phyloP scores from a whole-genome alignment of 2,797 vertebrate genomes.

The Setipinna tenuifilis region DNA sequence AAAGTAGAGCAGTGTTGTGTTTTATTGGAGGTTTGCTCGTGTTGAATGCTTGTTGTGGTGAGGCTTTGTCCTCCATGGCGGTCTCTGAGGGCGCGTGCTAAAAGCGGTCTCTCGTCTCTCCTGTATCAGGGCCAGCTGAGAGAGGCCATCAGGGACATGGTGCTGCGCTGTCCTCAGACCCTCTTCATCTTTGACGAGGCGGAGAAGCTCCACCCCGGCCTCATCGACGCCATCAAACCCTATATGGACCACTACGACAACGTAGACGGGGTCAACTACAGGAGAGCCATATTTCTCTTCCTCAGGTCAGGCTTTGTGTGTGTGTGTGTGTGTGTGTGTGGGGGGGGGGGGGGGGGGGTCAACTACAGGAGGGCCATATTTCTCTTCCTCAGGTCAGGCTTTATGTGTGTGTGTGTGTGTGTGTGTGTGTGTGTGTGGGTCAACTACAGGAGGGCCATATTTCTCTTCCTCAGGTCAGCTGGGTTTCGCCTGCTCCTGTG shows the following conservation, averaged over 20 bases:
- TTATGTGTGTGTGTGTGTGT: not conserved
- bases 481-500: no score
- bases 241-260: slow-evolving; percentile 78
- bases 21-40: not conserved
- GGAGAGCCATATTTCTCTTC: slow-evolving; percentile 88
- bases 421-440: slow-evolving; percentile 46
- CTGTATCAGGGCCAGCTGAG: slow-evolving; percentile 80
- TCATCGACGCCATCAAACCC: slow-evolving; percentile 87
- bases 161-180: slow-evolving; percentile 83
- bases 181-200: slow-evolving; percentile 95
- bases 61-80: not conserved
- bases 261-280: slow-evolving; percentile 67
- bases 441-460: slow-evolving; percentile 79
- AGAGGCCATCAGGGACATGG: slow-evolving; percentile 80
- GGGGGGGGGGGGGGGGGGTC: slow-evolving; percentile 43
- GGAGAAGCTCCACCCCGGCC: slow-evolving; percentile 88
- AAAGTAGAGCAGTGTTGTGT: not conserved
- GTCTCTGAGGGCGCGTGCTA: not conserved
- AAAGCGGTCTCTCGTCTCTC: not conserved
- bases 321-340: no score
- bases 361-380: slow-evolving; percentile 82
- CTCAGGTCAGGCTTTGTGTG: slow-evolving; percentile 82
- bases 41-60: not conserved
- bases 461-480: slow-evolving; percentile 65
- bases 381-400: slow-evolving; percentile 91